Base-by-base conservation (phyloP, 2,113 vertebrate species). In the Perccottus glenii region DNA sequence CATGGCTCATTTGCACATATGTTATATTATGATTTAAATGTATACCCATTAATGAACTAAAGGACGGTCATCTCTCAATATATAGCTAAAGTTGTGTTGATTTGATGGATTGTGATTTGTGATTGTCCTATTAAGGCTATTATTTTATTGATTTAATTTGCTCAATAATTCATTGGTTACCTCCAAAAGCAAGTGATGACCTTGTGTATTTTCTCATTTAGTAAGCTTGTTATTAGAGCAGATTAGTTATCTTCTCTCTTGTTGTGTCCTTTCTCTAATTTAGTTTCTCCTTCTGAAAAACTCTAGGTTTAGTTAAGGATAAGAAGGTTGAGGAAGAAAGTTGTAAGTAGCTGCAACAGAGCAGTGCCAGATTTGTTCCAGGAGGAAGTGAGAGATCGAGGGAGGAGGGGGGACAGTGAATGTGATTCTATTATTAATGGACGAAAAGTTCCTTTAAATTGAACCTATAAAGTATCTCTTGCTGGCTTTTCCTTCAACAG, bases 401-500 rank as follows among this genome's bases (percentile, higher is more conserved):
- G 19, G 56, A 51, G 16, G 73, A 27, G n/a, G 7, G 49, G 44
- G 73, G 19, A 27, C 19, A 27, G 19, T 27, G 47, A 64, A 64
- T 78, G 71, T 5, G 5, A 79, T 85, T 87, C 82, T 71, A 89
- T 90, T 88, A 88, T 88, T 90, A 88, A 92, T 89, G 76, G 62
- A 64, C 46, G 70, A 82, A 80, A 86, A 55, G 67, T 87, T 85
- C 27, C 60, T 67, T 80, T 44, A 80, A 80, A 90, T 67, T 87
- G 69, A 84, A 82, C 68, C 60, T 63, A 67, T 82, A 85, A 85
- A 89, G 67, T 67, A 76, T 83, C 75, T 80, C 67, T 52, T 55
- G 79, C 49, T 68, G 52, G 36, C 48, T 77, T 46, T 73, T n/a
- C 44, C 36, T 67, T 53, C 3, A 2, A 69, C 57, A 59, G 16